A percentile compares a stretch with the other conserved stretches of the same genome.
Evolutionary conservation across 2,113 vertebrate genomes (phyloP).

Genomic region (Mustelus asterias): DNA sequence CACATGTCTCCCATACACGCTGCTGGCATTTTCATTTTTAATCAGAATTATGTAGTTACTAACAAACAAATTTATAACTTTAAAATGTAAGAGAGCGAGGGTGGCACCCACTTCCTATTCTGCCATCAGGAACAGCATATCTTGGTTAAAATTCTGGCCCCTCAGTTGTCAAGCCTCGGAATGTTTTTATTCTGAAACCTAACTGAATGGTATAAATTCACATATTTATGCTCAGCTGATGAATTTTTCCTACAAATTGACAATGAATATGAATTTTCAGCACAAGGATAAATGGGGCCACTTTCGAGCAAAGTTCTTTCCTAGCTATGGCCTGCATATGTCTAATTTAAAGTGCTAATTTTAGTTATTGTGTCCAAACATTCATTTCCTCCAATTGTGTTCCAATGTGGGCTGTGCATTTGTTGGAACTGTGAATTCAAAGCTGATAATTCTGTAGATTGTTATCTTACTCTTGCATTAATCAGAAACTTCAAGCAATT

Average conservation of each 20-base stretch:
- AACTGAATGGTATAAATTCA: neutral
- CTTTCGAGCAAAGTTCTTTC: neutral
- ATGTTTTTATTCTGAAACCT: neutral
- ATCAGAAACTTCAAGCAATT: slow-evolving; percentile 1
- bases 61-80: neutral
- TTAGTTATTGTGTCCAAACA: neutral
- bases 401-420: neutral
- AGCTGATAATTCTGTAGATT: slow-evolving; percentile 15
- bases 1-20: no score
- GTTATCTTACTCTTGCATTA: neutral
- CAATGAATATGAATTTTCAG: neutral
- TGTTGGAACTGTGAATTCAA: slow-evolving; percentile 5
- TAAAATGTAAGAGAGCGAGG: neutral
- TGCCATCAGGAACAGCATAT: neutral
- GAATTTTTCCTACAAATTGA: neutral
- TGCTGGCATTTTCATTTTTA: neutral
- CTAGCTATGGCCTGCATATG: neutral
- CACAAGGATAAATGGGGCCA: neutral
- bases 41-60: no score
- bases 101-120: neutral
- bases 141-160: neutral
- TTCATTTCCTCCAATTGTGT: slow-evolving; percentile 31
- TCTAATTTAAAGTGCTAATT: slow-evolving; percentile 24
- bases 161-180: neutral
- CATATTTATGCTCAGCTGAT: neutral